phyloP scores from a whole-genome alignment of 2,797 vertebrate species.

The Lates japonicus region DNA sequence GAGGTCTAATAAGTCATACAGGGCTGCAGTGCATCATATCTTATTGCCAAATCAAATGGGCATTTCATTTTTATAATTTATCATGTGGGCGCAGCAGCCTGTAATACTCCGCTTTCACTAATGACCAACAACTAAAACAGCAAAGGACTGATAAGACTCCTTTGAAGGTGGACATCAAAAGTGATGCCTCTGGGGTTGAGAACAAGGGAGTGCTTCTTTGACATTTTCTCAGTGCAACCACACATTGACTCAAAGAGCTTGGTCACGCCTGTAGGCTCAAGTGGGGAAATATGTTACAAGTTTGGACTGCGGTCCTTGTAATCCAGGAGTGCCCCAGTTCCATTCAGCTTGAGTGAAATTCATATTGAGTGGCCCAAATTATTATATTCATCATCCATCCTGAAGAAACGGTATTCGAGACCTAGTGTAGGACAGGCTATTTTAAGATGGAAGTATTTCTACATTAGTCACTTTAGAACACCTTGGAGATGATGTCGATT shows the following conservation, averaged over 20 bases:
- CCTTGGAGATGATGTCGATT: constrained; percentile 75
- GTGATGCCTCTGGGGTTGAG: constrained; percentile 71
- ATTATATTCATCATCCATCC: constrained; percentile 75
- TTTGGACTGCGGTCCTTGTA: constrained; percentile 58
- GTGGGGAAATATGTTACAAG: constrained; percentile 66
- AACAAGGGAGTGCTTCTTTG: constrained; percentile 71
- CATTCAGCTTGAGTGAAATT: constrained; percentile 67
- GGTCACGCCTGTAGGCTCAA: constrained; percentile 68
- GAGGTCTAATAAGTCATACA: constrained; percentile 25
- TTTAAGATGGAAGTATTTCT: constrained; percentile 75
- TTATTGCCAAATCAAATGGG: constrained; percentile 55
- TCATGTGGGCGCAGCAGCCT: constrained; percentile 43
- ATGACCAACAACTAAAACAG: constrained; percentile 76
- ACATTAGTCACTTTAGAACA: constrained; percentile 74
- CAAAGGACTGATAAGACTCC: constrained; percentile 65
- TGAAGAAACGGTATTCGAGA: constrained; percentile 59
- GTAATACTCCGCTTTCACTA: constrained; percentile 69
- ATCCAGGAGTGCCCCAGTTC: constrained; percentile 75
- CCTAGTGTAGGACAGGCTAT: constrained; percentile 69
- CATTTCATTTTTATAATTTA: constrained; percentile 66
- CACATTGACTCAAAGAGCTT: constrained; percentile 70
- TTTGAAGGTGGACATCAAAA: constrained; percentile 83
- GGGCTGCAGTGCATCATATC: constrained; percentile 54
- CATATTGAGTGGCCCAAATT: constrained; percentile 73
- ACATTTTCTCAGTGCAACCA: constrained; percentile 66